These are phyloP conservation scores for Scomberomorus guttatus DNA, from an alignment of 2,797 vertebrate species.

Conservation along the genomic window DNA sequence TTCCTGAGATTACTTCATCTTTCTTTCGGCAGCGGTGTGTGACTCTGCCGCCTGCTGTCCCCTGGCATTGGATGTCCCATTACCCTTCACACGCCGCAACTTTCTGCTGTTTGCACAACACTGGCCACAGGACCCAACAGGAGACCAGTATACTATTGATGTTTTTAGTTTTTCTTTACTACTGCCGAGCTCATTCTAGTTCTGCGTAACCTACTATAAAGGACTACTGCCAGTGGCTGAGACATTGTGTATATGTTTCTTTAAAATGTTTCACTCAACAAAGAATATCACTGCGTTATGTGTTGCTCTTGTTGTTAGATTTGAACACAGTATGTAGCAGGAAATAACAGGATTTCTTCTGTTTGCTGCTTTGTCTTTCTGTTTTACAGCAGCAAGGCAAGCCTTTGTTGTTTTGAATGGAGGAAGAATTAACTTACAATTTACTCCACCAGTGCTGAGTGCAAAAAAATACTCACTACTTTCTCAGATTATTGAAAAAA, in stretches of 20 bases:
- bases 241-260: slow-evolving; percentile 44
- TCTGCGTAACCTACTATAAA: slow-evolving; percentile 35
- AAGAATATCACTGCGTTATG: slow-evolving; percentile 18
- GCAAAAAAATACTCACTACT: not conserved
- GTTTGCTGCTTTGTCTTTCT: no score
- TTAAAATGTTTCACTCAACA: slow-evolving; percentile 44
- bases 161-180: slow-evolving; percentile 75
- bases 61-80: slow-evolving; percentile 91
- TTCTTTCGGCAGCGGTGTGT: slow-evolving; percentile 86
- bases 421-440: not conserved
- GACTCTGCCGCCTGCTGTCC: slow-evolving; percentile 87
- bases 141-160: slow-evolving; percentile 77
- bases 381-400: not conserved
- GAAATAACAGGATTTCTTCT: slow-evolving; percentile 1
- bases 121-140: slow-evolving; percentile 86
- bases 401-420: slow-evolving; percentile 11
- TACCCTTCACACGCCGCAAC: slow-evolving; percentile 90
- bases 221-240: slow-evolving; percentile 51
- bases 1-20: slow-evolving; percentile 90
- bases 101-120: slow-evolving; percentile 90
- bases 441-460: not conserved
- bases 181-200: slow-evolving; percentile 58
- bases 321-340: not conserved
- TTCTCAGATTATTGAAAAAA: slow-evolving; percentile 8
- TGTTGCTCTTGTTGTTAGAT: slow-evolving; percentile 28